A percentile compares a stretch with the other conserved stretches of the same genome.
Conservation (phyloP, 2,888 invertebrate species). For the Hirudinaria manillensis region DNA sequence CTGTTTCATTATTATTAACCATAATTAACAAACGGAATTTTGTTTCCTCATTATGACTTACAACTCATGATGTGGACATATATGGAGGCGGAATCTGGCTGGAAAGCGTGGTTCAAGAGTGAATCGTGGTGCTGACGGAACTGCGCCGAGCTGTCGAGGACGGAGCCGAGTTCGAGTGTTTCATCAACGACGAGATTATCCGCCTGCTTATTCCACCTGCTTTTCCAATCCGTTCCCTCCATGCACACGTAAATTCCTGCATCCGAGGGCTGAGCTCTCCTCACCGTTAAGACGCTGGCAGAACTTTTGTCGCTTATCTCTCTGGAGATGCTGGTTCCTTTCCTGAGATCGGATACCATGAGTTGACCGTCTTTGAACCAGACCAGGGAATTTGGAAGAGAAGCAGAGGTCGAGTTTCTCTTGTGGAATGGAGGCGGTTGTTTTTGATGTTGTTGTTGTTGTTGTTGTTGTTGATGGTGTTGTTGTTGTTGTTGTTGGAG, state of each 20-base stretch:
- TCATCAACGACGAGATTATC: slow-evolving; percentile 5
- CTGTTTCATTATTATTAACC: too few species aligned
- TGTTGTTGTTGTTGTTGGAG: background rate
- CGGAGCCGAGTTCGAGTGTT: background rate
- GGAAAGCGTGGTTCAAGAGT: slow-evolving; percentile 1
- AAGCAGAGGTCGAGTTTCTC: too few species aligned
- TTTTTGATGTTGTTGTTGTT: too few species aligned
- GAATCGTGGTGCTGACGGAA: slow-evolving; percentile 8
- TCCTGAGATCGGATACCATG: background rate
- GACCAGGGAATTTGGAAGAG: background rate
- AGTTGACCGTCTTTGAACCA: slow-evolving; percentile 2
- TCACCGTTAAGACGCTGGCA: slow-evolving; percentile 9
- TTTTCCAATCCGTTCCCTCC: background rate
- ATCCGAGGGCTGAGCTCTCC: slow-evolving; percentile 1
- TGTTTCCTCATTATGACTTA: background rate
- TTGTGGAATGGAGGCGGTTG: too few species aligned
- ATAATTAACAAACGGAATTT: too few species aligned
- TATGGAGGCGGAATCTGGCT: slow-evolving; percentile 1
- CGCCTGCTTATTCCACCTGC: background rate
- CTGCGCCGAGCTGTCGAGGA: background rate
- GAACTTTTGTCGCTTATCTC: slow-evolving; percentile 1
- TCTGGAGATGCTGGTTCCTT: background rate
- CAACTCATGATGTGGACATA: slow-evolving; percentile 7
- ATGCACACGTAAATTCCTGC: slow-evolving; percentile 4
- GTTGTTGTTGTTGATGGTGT: background rate